Base-by-base conservation (phyloP, 2,888 invertebrate genomes). In the Entomobrya proxima region DNA sequence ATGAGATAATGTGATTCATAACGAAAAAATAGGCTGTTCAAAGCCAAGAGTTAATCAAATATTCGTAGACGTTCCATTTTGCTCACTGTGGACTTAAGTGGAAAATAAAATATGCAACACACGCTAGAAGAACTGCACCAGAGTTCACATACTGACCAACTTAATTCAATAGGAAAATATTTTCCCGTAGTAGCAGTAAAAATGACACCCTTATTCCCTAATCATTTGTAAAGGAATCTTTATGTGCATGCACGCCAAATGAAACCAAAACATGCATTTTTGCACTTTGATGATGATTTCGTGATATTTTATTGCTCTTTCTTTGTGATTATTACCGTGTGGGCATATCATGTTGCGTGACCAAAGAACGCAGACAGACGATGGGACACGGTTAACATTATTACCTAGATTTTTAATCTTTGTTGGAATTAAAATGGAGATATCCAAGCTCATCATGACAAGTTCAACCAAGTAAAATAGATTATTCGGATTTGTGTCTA, bases 141-240 rank as follows among this genome's bases (percentile, higher is more conserved):
- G n/a, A n/a, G n/a, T n/a, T 35, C 64, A 18, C 64, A 64, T 21
- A 37, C 35, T 64, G 64, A 64, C 64, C 64, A 37, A 64, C 64
- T 64, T 55, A 27, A 27, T 37, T 37, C 21, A 9, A 18, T 18
- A 64, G n/a, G 1, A 55, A 55, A 35, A 9, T 37, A 18, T 64
- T 4, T 9, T 13, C 2, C 3, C 3, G 13, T 4, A 9, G 15
- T 64, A 64, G n/a, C 32, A n/a, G 1, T 61, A n/a, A 30, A 64
- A 64, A 64, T 64, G 64, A 64, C 64, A 64, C 64, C 64, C 37
- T 18, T 64, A 11, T 27, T 55, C 24, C 15, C 27, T 55, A 64
- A 64, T 64, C n/a, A n/a, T 61, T 61, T 30, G 35, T 64, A 18
- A n/a, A n/a, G 35, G 37, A 64, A 64, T 61, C 64, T n/a, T n/a